Evolutionary conservation across 2,888 invertebrate species (phyloP).

Genomic region (Melanostoma mellinum): DNA sequence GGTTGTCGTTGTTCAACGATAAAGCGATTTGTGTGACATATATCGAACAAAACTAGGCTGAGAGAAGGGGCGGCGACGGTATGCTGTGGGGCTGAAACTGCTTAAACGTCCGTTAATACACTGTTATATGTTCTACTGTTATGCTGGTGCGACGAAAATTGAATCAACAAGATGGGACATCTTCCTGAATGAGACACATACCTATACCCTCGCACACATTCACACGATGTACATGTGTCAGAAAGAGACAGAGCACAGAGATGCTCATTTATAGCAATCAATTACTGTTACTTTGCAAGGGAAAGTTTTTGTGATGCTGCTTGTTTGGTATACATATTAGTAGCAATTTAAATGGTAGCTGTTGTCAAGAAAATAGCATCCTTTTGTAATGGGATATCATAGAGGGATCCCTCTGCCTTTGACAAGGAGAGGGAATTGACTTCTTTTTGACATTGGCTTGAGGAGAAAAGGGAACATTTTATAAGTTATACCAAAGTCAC

Average conservation of each 20-base stretch:
- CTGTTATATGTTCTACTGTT: conserved; percentile 29
- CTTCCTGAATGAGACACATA: conserved; percentile 30
- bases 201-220: background rate
- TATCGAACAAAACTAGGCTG: conserved; percentile 29
- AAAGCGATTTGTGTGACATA: conserved; percentile 70
- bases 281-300: conserved; percentile 69
- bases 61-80: background rate
- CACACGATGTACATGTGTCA: background rate
- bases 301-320: conserved; percentile 61
- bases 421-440: conserved; percentile 51
- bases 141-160: conserved; percentile 65
- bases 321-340: conserved; percentile 70
- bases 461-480: background rate
- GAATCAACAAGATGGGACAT: conserved; percentile 71
- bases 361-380: conserved; percentile 71
- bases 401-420: conserved; percentile 24
- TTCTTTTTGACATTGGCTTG: conserved; percentile 45
- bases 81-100: conserved; percentile 68
- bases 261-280: conserved; percentile 72
- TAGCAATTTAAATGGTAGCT: conserved; percentile 73
- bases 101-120: conserved; percentile 70
- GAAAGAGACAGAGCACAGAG: conserved; percentile 43
- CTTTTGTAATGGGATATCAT: conserved; percentile 59
- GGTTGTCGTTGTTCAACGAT: conserved; percentile 49
- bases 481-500: background rate